phyloP scores from a whole-genome alignment of 2,888 invertebrate species.

The Eurytoma californica region DNA sequence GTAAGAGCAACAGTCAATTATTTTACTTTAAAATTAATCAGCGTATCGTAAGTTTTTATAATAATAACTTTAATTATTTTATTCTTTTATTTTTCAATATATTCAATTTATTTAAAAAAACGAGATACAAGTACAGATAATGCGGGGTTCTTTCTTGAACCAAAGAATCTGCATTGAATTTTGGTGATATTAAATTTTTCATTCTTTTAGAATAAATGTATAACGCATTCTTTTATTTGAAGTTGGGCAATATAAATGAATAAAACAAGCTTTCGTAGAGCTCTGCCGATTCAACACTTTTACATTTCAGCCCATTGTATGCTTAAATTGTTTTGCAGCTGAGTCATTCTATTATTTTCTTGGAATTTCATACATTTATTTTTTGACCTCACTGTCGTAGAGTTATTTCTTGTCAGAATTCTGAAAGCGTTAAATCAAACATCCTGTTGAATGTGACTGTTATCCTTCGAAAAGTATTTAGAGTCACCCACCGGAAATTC shows the following conservation, averaged over 20 bases:
- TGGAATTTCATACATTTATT: constrained; percentile 25
- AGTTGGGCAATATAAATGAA: constrained; percentile 4
- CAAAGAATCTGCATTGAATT: too few relatives aligned
- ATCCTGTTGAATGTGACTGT: constrained; percentile 29
- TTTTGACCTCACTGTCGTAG: not conserved
- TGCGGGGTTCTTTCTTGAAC: too few relatives aligned
- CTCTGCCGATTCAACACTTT: too few relatives aligned
- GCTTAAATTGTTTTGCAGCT: constrained; percentile 12
- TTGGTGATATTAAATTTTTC: too few relatives aligned
- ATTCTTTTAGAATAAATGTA: too few relatives aligned
- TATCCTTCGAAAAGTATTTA: constrained; percentile 6
- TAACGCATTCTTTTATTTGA: constrained; percentile 2
- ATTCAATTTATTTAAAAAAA: too few relatives aligned
- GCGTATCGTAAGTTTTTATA: too few relatives aligned
- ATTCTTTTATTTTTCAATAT: too few relatives aligned
- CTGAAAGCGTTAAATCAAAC: constrained; percentile 33
- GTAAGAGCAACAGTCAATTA: not conserved
- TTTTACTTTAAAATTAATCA: too few relatives aligned
- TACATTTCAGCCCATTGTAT: too few relatives aligned
- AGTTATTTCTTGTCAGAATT: constrained; percentile 6
- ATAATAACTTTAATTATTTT: too few relatives aligned
- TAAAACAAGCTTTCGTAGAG: constrained; percentile 1
- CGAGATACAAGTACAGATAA: too few relatives aligned
- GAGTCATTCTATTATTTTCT: constrained; percentile 38
- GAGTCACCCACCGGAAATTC: not conserved